Evolutionary conservation across 2,888 invertebrate species (phyloP).

Genomic region (Aradus depressus): DNA sequence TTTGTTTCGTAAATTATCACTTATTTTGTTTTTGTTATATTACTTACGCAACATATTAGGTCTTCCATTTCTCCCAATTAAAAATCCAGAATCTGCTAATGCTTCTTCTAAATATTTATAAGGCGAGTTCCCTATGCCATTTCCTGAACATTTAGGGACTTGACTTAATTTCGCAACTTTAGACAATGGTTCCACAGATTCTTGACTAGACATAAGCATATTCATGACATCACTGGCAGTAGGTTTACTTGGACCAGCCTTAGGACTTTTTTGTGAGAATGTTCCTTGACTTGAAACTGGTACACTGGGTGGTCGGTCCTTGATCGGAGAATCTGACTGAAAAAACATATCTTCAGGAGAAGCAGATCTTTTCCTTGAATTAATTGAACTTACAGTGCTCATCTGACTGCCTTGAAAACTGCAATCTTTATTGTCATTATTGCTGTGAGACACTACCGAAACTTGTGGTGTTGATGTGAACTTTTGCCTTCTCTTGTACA

Average conservation of each 20-base stretch:
- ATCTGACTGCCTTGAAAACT: constrained; percentile 8
- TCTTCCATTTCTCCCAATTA: neutral
- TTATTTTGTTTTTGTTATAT: too few species aligned
- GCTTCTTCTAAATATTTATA: neutral
- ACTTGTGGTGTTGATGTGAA: constrained; percentile 4
- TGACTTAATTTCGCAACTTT: constrained; percentile 7
- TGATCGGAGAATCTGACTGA: constrained; percentile 1
- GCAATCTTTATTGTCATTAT: neutral
- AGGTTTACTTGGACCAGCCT: neutral
- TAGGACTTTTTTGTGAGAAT: neutral
- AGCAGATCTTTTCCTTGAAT: neutral
- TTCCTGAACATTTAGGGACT: neutral
- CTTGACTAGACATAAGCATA: constrained; percentile 11
- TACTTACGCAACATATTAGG: constrained; percentile 11
- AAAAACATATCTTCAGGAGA: constrained; percentile 15
- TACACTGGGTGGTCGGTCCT: neutral
- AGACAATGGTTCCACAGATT: neutral
- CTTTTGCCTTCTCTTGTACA: constrained; percentile 11
- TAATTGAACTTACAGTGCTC: constrained; percentile 5
- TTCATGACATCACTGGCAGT: constrained; percentile 4
- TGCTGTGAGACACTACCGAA: too few species aligned
- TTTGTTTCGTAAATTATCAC: too few species aligned
- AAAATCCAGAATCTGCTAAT: constrained; percentile 5
- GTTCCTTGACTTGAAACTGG: neutral
- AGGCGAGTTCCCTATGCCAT: neutral